Base-by-base conservation (phyloP, 2,888 invertebrate genomes). In the Camptogramma bilineatum region DNA sequence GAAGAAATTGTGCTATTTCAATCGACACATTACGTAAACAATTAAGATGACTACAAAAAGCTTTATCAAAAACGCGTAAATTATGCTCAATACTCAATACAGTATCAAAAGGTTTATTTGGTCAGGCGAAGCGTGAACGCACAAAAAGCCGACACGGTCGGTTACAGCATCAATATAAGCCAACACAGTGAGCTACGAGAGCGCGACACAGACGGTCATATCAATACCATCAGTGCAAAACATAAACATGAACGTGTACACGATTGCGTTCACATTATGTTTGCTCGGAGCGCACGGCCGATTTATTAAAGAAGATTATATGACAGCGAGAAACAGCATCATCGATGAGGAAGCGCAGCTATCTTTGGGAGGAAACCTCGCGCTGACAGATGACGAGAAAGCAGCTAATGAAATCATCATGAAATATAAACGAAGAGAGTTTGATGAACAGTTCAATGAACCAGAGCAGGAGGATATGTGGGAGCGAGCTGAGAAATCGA, bases 401-500 rank as follows among this genome's bases (percentile, higher is more conserved):
- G 63, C 75, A 13, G 95, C 92, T 0, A 95, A 95, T 71, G 77
- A 90, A 4, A 87, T 95, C 0, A 83, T 96, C 1, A 95, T 95
- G 95, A 72, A 76, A 5, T 92, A 86, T 61, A 96, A 96, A 75
- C 70, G 79, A 0, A 75, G 82, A 9, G 95, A 95, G 79, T 74
- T 94, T 13, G 78, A 91, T 0, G 85, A 89, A 50, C 94, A 94
- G 10, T 88, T 91, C 71, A 74, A 79, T 0, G 83, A 94, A 61
- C 93, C 94, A 0, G 81, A 85, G 57, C 77, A 86, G 5, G 96
- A 96, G 76, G 91, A 94, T 50, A 95, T 96, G 0, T 94, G 94
- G 70, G 77, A 92, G 0, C 83, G 93, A 9, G 95, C 97, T 13
- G 88, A 94, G 16, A 80, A 88, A 0, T 96, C 96, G 0, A 86